Conservation (phyloP, 2,113 vertebrate species). For the Opisthocomus hoazin region DNA sequence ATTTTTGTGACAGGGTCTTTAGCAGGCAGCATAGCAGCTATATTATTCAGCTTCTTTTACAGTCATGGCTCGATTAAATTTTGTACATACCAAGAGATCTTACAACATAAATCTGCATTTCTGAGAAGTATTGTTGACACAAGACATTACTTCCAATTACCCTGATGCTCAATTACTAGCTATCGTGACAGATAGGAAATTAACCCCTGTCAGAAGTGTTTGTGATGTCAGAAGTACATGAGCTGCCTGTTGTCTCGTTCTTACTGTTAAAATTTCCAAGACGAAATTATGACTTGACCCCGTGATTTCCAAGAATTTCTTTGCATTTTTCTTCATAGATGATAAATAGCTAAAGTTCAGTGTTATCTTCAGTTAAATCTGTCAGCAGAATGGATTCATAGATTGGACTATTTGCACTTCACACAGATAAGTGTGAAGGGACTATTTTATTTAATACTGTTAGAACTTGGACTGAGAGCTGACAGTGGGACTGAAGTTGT, state of each 20-base stretch:
- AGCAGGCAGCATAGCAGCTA: not conserved
- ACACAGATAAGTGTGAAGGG: not conserved
- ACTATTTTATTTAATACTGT: not conserved
- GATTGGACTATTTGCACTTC: not conserved
- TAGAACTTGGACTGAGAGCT: not conserved
- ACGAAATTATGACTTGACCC: not conserved
- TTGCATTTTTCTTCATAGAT: not conserved
- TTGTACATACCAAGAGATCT: not conserved
- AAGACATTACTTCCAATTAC: slow-evolving; percentile 14
- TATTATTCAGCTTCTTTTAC: not conserved
- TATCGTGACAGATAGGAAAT: not conserved
- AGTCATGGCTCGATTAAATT: not conserved
- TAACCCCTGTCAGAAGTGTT: not conserved
- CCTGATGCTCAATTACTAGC: not conserved
- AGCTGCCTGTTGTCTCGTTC: not conserved
- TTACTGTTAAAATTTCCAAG: not conserved
- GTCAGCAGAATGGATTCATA: not conserved
- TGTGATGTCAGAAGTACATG: not conserved
- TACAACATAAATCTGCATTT: not conserved
- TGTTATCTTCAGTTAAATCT: not conserved
- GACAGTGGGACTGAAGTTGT: not conserved
- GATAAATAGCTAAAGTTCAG: not conserved
- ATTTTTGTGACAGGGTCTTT: not conserved
- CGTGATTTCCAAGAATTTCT: not conserved
- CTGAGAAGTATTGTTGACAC: not conserved